A percentile compares a stretch with the other conserved stretches of the same genome.
Evolutionary conservation across 2,888 invertebrate genomes (phyloP).

Genomic region (Anthrax anthrax): DNA sequence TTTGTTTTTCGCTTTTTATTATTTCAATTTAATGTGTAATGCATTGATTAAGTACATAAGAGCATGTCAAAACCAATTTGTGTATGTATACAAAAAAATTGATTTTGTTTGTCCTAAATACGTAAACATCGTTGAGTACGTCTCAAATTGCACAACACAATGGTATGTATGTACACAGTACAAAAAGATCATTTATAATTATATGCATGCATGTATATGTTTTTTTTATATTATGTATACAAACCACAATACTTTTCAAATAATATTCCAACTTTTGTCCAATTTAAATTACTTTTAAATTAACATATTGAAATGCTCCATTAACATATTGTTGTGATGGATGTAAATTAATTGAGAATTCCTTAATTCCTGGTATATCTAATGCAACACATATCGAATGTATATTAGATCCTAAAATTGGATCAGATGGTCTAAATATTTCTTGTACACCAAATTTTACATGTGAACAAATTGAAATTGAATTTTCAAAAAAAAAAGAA

Average conservation of each 20-base stretch:
- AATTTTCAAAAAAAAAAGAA: no score
- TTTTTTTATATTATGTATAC: constrained; percentile 21
- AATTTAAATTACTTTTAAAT: constrained; percentile 64
- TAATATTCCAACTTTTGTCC: constrained; percentile 66
- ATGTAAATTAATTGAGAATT: constrained; percentile 65
- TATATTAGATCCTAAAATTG: constrained; percentile 56
- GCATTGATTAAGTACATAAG: no score
- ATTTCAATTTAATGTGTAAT: no score
- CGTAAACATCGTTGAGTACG: no score
- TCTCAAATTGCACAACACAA: no score
- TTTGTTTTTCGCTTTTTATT: no score
- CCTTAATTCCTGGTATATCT: constrained; percentile 54
- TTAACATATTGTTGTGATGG: constrained; percentile 60
- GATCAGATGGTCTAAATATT: constrained; percentile 64
- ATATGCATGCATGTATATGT: no score
- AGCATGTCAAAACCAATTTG: no score
- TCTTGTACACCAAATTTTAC: constrained; percentile 56
- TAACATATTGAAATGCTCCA: constrained; percentile 58
- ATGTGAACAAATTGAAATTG: constrained; percentile 50
- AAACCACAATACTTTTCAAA: constrained; percentile 64
- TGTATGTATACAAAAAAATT: no score
- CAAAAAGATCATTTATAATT: no score
- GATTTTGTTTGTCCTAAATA: no score
- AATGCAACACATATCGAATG: constrained; percentile 68
- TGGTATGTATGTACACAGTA: no score